Evolutionary conservation across 2,797 vertebrate genomes (phyloP), one percentile per base, ranked within the genome.

Genomic region (Cynodonichthys magdalenae): DNA sequence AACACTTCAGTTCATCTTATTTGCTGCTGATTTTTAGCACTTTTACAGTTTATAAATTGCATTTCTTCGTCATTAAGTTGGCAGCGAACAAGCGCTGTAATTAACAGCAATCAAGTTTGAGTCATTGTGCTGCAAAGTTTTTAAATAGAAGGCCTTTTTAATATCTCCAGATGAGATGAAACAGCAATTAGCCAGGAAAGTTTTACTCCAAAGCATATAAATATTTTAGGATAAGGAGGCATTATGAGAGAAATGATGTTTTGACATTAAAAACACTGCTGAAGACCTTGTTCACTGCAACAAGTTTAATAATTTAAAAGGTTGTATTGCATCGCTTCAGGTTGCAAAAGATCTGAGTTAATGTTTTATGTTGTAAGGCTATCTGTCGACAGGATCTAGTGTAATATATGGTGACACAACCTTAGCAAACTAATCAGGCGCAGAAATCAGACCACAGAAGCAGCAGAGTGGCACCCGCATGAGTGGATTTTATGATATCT

Each of bases 401-500:
- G 10, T 65, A 39, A 63, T 66, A 48, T 17, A 2, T 28, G 44
- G 28, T 57, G 56, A 77, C 63, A 54, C 53, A 59, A 57, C 71
- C 53, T 28, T 36, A 70, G 63, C 50, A 19, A 55, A 48, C 20
- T 19, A 18, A 61, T 61, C 36, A 42, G 41, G 11, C 6, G 11
- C 4, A 2, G 56, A 59, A 8, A 47, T 47, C 31, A 59, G 45
- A 47, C 46, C 44, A 46, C 8, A n/a, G 28, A 57, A 51, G 18
- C 19, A 39, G 60, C 31, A 62, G 55, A 69, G 63, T 45, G 24
- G 19, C 48, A 41, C 63, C 54, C 56, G 18, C 27, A 59, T 51
- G 52, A 10, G 34, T n/a, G 57, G n/a, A 69, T 36, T 62, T 77
- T 24, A 27, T 66, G 58, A 71, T 51, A 47, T 62, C 17, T 59